These are phyloP conservation scores for Apodemia zela DNA, from an alignment of 2,888 invertebrate genomes.

Conservation along the genomic window DNA sequence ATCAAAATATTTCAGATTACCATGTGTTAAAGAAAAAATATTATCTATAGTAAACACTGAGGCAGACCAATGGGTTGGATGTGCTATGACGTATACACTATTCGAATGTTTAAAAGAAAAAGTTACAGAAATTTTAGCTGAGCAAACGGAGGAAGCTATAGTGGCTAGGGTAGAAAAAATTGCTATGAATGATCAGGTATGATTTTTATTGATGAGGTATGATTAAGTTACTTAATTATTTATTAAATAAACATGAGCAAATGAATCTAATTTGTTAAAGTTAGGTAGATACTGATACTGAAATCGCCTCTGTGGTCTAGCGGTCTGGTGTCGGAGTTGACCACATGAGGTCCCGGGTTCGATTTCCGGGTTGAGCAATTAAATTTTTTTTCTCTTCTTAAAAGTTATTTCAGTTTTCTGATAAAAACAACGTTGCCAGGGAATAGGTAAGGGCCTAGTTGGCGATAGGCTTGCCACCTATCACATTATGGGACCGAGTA, in stretches of 20 bases:
- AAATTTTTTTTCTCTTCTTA: no score
- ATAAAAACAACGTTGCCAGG: no score
- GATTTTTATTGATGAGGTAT: constrained; percentile 7
- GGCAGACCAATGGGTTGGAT: constrained; percentile 91
- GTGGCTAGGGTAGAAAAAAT: constrained; percentile 77
- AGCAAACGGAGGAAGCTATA: constrained; percentile 83
- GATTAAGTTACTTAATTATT: neutral
- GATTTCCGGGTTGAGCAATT: no score
- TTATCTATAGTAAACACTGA: constrained; percentile 82
- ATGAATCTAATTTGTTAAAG: no score
- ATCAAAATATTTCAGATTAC: constrained; percentile 69
- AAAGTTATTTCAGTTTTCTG: no score
- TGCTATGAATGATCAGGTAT: constrained; percentile 65
- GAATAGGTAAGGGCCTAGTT: no score
- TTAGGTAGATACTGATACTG: no score
- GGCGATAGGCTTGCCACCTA: no score
- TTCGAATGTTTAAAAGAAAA: constrained; percentile 95
- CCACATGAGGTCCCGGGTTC: no score
- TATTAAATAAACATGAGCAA: neutral
- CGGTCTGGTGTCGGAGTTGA: no score
- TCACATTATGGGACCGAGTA: no score
- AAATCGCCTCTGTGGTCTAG: no score
- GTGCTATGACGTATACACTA: constrained; percentile 96
- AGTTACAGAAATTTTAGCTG: constrained; percentile 83
- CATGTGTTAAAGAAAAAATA: constrained; percentile 86